phyloP scores from a whole-genome alignment of 2,888 invertebrate genomes.

The Orthonevra nobilis region DNA sequence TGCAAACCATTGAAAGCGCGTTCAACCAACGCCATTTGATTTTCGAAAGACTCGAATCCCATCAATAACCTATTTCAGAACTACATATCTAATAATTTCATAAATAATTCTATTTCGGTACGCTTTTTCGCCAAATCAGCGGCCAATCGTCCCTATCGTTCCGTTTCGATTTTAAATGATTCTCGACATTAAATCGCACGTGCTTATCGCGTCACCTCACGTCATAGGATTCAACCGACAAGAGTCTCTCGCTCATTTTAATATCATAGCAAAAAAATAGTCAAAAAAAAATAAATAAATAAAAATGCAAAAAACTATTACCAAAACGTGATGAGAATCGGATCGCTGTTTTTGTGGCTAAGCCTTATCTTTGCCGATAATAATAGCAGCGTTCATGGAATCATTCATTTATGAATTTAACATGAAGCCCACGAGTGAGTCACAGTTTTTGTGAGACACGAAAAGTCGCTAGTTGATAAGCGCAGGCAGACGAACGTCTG shows the following conservation, averaged over 20 bases:
- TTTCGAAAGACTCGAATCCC: neutral
- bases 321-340: constrained; percentile 34
- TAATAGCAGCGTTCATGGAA: neutral
- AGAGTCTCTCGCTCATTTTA: too few species aligned
- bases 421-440: too few species aligned
- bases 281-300: neutral
- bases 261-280: too few species aligned
- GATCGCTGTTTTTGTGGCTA: too few species aligned
- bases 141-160: constrained; percentile 1
- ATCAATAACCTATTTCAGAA: constrained; percentile 17
- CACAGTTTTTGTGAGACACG: too few species aligned
- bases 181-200: constrained; percentile 25
- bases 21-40: neutral
- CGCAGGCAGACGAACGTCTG: too few species aligned
- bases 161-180: constrained; percentile 1
- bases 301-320: neutral
- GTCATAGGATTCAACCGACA: neutral
- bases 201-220: constrained; percentile 28
- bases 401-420: too few species aligned
- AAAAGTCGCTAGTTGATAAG: too few species aligned
- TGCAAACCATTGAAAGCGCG: too few species aligned
- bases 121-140: constrained; percentile 7
- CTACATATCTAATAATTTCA: constrained; percentile 20
- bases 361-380: constrained; percentile 31
- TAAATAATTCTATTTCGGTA: constrained; percentile 25